Conservation (phyloP, 2,113 vertebrate genomes). For the Maccullochella peelii region DNA sequence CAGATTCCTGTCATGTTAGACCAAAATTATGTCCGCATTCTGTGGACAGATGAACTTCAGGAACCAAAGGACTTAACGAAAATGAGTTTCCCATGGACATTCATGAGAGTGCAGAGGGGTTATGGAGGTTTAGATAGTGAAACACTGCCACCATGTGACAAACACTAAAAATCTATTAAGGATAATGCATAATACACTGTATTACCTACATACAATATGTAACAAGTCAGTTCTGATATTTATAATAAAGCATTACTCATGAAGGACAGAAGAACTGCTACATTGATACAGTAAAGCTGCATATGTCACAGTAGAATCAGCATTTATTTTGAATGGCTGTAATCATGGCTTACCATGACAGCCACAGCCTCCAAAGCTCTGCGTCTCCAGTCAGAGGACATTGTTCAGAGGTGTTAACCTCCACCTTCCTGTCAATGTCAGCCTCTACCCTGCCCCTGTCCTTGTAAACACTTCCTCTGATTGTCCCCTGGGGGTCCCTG, state of each 20-base stretch:
- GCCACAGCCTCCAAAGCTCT: neutral
- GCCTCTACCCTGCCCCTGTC: conserved; percentile 13
- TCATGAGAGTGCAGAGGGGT: neutral
- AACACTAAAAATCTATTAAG: neutral
- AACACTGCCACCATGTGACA: conserved; percentile 79
- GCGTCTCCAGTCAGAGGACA: conserved; percentile 8
- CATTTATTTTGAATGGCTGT: neutral
- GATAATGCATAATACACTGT: neutral
- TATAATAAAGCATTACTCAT: neutral
- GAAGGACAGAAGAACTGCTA: neutral
- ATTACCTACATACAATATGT: neutral
- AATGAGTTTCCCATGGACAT: neutral
- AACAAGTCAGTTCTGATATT: neutral
- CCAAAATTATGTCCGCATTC: neutral
- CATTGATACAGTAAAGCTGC: neutral
- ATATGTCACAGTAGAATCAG: neutral
- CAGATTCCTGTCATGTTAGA: neutral
- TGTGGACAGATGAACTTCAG: neutral
- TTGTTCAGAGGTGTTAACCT: conserved; percentile 39
- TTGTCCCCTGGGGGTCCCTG: conserved; percentile 51
- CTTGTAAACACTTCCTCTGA: conserved; percentile 61
- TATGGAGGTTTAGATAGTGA: conserved; percentile 25
- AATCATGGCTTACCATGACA: neutral
- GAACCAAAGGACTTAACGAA: neutral
- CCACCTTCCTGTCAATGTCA: conserved; percentile 57